Base-by-base conservation (phyloP, 2,113 vertebrate species). In the Electrona antarctica region DNA sequence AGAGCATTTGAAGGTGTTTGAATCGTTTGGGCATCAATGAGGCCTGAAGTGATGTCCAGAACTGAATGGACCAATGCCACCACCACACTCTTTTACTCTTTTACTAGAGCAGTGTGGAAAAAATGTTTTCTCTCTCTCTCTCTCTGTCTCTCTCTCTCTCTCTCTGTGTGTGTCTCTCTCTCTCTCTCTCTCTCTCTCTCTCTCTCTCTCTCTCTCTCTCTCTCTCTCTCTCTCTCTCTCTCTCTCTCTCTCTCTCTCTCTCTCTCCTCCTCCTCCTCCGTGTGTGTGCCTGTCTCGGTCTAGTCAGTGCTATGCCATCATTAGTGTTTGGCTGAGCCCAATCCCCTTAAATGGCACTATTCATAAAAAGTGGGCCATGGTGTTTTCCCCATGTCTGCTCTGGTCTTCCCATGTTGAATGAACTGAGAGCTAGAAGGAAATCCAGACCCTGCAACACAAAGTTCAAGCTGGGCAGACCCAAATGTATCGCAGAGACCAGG, bases 321-420 rank as follows among this genome's bases (percentile, higher is more conserved):
- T 88, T 80, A 87, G 67, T 67, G 73, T 77, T 66, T 55, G 58
- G 73, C 74, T 58, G 46, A 85, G 77, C 79, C 77, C 67, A 67
- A 78, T 78, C 67, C 66, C 6, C 72, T 85, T 88, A 88, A 90
- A 90, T 85, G 74, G 85, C 61, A 76, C 85, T 82, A 89, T 91
- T 92, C 86, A 91, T 90, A 81, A 84, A 41, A 88, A 79, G 21
- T 15, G 65, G 63, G 78, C 74, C 12, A 2, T 56, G 70, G 79
- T 71, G 69, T 83, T 72, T 62, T 76, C 82, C 72, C 59, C 74
- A 50, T 14, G 76, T 62, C 73, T 60, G 67, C 14, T 12, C 50
- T 7, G 33, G 13, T 67, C 75, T 28, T 85, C 78, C 69, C 63
- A 60, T 73, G 71, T 70, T 75, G 77, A 69, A 73, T 69, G 71